phyloP scores from a whole-genome alignment of 2,113 vertebrate genomes.

The Anarrhichthys ocellatus region DNA sequence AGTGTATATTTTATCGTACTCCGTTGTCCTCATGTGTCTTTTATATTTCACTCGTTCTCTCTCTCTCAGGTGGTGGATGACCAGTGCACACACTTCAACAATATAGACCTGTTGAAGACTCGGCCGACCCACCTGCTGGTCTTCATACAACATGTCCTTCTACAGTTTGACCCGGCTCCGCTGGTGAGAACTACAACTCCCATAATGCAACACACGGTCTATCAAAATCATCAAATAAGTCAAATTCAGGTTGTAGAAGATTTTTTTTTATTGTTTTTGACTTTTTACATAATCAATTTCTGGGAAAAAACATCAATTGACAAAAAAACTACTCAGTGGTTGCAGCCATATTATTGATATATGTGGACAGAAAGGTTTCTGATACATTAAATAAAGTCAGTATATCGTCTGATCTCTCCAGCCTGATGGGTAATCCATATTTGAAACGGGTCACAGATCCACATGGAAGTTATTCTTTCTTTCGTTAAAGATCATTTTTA shows the following conservation, averaged over 20 bases:
- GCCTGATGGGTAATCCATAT: not conserved
- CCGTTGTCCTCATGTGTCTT: not conserved
- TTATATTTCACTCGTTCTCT: not conserved
- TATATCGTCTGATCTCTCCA: not conserved
- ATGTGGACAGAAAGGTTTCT: not conserved
- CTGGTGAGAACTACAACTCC: constrained; percentile 81
- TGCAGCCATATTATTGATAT: not conserved
- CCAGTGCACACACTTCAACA: constrained; percentile 84
- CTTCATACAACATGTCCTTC: constrained; percentile 90
- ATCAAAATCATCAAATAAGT: not conserved
- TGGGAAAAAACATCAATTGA: not conserved
- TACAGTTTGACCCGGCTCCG: constrained; percentile 91
- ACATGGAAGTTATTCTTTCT: not conserved
- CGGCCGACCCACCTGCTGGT: constrained; percentile 89
- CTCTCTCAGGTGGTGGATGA: constrained; percentile 82
- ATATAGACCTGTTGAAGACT: constrained; percentile 84
- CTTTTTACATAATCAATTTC: not conserved
- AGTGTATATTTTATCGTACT: not conserved
- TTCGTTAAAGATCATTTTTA: not conserved
- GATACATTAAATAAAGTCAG: not conserved
- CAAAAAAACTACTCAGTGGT: not conserved
- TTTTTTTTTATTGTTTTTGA: not conserved
- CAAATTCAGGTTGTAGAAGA: not conserved
- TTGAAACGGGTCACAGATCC: not conserved
- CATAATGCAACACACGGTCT: not conserved